phyloP scores from a whole-genome alignment of 2,797 vertebrate species.

The Taeniopygia guttata region DNA sequence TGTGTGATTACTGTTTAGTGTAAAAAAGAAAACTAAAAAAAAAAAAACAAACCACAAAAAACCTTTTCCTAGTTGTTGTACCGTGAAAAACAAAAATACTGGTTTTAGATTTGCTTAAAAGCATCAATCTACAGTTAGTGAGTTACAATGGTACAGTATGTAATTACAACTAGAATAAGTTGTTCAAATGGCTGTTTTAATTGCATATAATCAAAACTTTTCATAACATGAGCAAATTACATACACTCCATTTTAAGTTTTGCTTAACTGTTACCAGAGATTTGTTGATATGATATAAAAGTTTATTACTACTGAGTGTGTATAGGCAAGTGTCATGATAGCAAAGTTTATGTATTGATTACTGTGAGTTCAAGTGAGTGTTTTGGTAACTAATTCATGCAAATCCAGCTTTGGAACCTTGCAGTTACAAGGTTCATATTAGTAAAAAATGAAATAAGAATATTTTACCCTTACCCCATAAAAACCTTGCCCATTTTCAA shows the following conservation, averaged over 20 bases:
- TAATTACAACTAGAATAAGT: slow-evolving; percentile 80
- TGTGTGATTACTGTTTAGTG: slow-evolving; percentile 78
- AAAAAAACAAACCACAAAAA: neutral
- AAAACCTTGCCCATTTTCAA: slow-evolving; percentile 32
- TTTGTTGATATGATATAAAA: slow-evolving; percentile 66
- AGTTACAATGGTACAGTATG: slow-evolving; percentile 77
- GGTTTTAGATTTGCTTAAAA: slow-evolving; percentile 72
- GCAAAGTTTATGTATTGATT: slow-evolving; percentile 63
- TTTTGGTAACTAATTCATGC: slow-evolving; percentile 69
- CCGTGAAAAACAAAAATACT: slow-evolving; percentile 73
- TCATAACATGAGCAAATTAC: slow-evolving; percentile 67
- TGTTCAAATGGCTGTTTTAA: slow-evolving; percentile 76
- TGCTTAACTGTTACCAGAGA: slow-evolving; percentile 69
- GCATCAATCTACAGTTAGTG: slow-evolving; percentile 71
- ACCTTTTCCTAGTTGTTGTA: slow-evolving; percentile 75
- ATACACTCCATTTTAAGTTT: slow-evolving; percentile 70
- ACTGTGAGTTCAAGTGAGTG: slow-evolving; percentile 64
- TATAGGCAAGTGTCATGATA: slow-evolving; percentile 74
- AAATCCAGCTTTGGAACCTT: slow-evolving; percentile 61
- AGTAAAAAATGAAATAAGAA: slow-evolving; percentile 44
- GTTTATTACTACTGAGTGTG: slow-evolving; percentile 69
- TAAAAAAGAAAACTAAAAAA: slow-evolving; percentile 6
- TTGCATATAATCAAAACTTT: slow-evolving; percentile 72
- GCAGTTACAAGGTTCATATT: slow-evolving; percentile 37
- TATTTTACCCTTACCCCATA: slow-evolving; percentile 33